Evolutionary conservation across 1,140 invertebrate genomes (phyloP).

Genomic region (Bicyclus anynana): DNA sequence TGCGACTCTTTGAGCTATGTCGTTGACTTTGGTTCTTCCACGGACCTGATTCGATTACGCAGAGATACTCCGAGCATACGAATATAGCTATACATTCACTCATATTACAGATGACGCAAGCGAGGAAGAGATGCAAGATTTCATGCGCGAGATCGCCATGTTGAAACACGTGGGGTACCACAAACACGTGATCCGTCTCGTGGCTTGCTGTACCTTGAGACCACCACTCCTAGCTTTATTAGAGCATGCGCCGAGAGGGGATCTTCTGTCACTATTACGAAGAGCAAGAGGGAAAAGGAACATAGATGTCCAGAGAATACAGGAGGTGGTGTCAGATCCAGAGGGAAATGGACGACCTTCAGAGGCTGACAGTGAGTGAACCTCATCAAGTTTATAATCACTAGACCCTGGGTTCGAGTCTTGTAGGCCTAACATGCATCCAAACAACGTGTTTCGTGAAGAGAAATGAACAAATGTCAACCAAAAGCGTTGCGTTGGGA

Average conservation of each 20-base stretch:
- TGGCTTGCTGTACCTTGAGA: conserved; percentile 87
- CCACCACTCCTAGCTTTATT: conserved; percentile 85
- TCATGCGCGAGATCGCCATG: conserved; percentile 87
- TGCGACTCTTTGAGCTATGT: too few relatives aligned
- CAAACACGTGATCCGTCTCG: conserved; percentile 86
- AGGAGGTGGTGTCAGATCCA: conserved; percentile 21
- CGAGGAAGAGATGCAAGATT: conserved; percentile 80
- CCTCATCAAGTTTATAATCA: too few relatives aligned
- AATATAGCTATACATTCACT: too few relatives aligned
- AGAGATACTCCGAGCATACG: too few relatives aligned
- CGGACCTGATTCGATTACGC: too few relatives aligned
- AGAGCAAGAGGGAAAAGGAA: conserved; percentile 46
- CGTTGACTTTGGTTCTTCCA: too few relatives aligned
- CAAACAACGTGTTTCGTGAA: too few relatives aligned
- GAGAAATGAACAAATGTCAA: too few relatives aligned
- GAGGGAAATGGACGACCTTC: conserved; percentile 42
- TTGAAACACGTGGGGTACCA: conserved; percentile 88
- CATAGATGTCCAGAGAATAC: conserved; percentile 28
- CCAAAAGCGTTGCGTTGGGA: too few relatives aligned
- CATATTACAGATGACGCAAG: conserved; percentile 66
- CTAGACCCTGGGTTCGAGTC: too few relatives aligned
- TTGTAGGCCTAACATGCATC: too few relatives aligned
- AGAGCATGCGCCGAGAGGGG: conserved; percentile 88
- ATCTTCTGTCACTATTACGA: conserved; percentile 81
- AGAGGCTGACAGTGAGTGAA: conserved; percentile 58